Conservation (phyloP, 2,888 invertebrate genomes). For the Acanthosepion lycidas region DNA sequence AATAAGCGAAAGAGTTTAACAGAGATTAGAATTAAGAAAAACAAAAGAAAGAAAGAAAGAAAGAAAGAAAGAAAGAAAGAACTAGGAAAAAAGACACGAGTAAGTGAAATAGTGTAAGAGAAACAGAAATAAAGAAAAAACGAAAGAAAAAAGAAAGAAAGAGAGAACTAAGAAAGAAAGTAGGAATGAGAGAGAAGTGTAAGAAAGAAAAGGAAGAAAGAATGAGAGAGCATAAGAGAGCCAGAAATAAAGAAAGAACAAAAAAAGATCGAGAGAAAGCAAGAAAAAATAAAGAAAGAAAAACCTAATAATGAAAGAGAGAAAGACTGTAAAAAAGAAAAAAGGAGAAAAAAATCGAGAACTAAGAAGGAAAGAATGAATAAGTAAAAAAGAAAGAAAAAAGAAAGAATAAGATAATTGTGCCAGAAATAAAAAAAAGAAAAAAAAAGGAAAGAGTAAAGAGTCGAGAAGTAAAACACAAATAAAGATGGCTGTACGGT, state of each 20-base stretch:
- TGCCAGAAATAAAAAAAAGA: neutral
- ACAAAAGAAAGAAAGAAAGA: no score
- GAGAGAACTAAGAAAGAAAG: neutral
- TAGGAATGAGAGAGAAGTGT: neutral
- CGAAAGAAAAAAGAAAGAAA: neutral
- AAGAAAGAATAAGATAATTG: neutral
- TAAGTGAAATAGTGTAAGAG: no score
- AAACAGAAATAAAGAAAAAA: no score
- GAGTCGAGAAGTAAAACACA: no score
- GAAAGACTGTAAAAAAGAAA: neutral
- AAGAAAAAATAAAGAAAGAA: neutral
- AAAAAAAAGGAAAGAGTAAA: no score
- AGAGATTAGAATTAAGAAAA: no score
- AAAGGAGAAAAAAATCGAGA: neutral
- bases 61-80: no score
- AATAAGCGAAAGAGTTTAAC: no score
- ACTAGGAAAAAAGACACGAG: no score
- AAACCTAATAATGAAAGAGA: neutral
- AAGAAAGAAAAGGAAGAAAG: neutral
- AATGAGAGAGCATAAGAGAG: neutral
- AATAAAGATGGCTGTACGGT: no score
- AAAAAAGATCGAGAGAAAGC: neutral
- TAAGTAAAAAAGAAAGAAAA: neutral
- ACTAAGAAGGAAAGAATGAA: neutral
- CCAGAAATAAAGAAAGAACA: neutral